phyloP scores from a whole-genome alignment of 2,797 vertebrate species.

The Gastrophryne carolinensis region DNA sequence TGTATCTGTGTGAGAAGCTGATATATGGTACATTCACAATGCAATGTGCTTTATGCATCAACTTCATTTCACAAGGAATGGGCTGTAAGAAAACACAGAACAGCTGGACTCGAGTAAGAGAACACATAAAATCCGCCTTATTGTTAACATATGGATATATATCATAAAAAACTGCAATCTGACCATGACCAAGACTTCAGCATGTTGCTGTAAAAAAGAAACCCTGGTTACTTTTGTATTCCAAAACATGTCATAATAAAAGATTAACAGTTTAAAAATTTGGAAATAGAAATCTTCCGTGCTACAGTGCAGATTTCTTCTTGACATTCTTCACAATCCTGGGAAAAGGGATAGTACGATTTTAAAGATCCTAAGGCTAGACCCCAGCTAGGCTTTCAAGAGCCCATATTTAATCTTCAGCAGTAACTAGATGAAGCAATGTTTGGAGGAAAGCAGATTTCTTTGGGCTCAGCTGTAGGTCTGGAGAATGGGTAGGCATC shows the following conservation, averaged over 20 bases:
- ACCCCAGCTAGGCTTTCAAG: background rate
- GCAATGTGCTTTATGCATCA: conserved; percentile 38
- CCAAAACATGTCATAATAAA: conserved; percentile 63
- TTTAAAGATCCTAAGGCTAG: conserved; percentile 30
- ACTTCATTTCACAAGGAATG: conserved; percentile 60
- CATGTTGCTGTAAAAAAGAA: conserved; percentile 54
- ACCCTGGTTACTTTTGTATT: conserved; percentile 60
- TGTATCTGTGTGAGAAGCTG: conserved; percentile 44
- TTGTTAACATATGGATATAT: conserved; percentile 66
- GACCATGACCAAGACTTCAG: conserved; percentile 54
- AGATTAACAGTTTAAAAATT: conserved; percentile 61
- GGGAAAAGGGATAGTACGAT: conserved; percentile 37
- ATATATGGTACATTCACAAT: conserved; percentile 39
- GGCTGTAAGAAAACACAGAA: conserved; percentile 59
- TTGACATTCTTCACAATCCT: conserved; percentile 59
- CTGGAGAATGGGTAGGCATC: background rate
- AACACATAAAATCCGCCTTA: conserved; percentile 61
- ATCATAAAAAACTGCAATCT: conserved; percentile 49
- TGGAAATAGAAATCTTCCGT: conserved; percentile 62
- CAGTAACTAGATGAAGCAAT: conserved; percentile 3
- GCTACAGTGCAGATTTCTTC: conserved; percentile 61
- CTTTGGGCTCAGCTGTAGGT: background rate
- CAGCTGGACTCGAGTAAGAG: conserved; percentile 61
- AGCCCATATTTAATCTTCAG: conserved; percentile 13
- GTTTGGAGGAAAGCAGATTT: background rate